Evolutionary conservation across 2,113 vertebrate species (phyloP).

Genomic region (Percopsis transmontana): DNA sequence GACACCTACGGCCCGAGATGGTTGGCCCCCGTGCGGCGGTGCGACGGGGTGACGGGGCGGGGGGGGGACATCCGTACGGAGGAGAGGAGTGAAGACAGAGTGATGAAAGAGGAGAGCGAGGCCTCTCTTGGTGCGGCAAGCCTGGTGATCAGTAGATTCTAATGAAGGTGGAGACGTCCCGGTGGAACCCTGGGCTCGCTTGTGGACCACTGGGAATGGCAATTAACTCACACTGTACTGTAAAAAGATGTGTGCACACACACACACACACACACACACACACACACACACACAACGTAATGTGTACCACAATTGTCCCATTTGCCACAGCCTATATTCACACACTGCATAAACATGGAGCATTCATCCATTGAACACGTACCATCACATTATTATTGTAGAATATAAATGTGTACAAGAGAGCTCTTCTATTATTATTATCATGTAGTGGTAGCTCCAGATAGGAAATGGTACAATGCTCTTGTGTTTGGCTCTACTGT

Average conservation of each 20-base stretch:
- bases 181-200: constrained; percentile 55
- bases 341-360: constrained; percentile 27
- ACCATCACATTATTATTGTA: constrained; percentile 30
- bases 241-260: constrained; percentile 32
- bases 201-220: constrained; percentile 72
- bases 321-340: constrained; percentile 37
- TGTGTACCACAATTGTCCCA: constrained; percentile 33
- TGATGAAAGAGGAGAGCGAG: constrained; percentile 71
- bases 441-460: constrained; percentile 39
- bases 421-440: constrained; percentile 50
- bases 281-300: constrained; percentile 35
- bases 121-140: constrained; percentile 64
- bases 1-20: no score
- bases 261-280: constrained; percentile 8
- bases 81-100: constrained; percentile 47
- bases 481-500: constrained; percentile 58
- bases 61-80: constrained; percentile 26
- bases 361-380: constrained; percentile 50
- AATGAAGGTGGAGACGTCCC: constrained; percentile 76
- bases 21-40: no score
- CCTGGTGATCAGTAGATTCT: constrained; percentile 73
- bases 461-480: constrained; percentile 30
- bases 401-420: constrained; percentile 43
- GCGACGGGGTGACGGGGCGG: constrained; percentile 23
- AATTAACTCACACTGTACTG: constrained; percentile 66